These are phyloP conservation scores for Iguana delicatissima DNA, from an alignment of 2,797 vertebrate species.

Conservation along the genomic window DNA sequence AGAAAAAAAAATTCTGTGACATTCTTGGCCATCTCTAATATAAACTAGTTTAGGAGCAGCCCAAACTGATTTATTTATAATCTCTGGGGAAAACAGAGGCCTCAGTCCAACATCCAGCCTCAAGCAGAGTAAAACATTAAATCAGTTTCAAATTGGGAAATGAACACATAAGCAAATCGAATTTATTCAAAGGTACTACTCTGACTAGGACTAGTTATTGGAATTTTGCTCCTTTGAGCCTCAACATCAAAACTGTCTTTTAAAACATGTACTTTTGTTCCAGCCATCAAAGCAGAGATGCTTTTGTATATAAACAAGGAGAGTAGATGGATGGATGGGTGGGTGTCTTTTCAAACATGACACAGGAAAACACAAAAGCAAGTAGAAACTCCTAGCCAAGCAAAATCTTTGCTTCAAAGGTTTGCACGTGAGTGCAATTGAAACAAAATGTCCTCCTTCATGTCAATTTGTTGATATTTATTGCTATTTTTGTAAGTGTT, in stretches of 20 bases:
- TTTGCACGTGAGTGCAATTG: slow-evolving; percentile 57
- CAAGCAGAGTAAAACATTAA: no score
- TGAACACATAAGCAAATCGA: no score
- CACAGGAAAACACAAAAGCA: slow-evolving; percentile 37
- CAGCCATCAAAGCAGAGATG: slow-evolving; percentile 58
- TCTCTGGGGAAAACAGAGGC: not conserved
- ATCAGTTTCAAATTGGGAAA: no score
- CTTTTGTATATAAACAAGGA: not conserved
- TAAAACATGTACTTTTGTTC: slow-evolving; percentile 51
- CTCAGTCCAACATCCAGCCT: no score
- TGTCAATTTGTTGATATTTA: slow-evolving; percentile 55
- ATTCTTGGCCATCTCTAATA: not conserved
- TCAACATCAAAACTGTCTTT: slow-evolving; percentile 45
- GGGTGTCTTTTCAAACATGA: slow-evolving; percentile 41
- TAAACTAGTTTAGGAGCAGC: not conserved
- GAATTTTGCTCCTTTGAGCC: slow-evolving; percentile 38
- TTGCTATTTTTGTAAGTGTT: slow-evolving; percentile 49
- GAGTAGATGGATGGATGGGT: not conserved
- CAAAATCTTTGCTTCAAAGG: slow-evolving; percentile 52
- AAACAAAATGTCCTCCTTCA: slow-evolving; percentile 27
- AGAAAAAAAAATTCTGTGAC: no score
- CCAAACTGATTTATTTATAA: not conserved
- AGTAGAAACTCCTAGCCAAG: slow-evolving; percentile 53
- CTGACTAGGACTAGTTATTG: not conserved
- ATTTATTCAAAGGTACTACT: no score